Base-by-base conservation (phyloP, 1,140 invertebrate genomes). In the Manduca sexta region DNA sequence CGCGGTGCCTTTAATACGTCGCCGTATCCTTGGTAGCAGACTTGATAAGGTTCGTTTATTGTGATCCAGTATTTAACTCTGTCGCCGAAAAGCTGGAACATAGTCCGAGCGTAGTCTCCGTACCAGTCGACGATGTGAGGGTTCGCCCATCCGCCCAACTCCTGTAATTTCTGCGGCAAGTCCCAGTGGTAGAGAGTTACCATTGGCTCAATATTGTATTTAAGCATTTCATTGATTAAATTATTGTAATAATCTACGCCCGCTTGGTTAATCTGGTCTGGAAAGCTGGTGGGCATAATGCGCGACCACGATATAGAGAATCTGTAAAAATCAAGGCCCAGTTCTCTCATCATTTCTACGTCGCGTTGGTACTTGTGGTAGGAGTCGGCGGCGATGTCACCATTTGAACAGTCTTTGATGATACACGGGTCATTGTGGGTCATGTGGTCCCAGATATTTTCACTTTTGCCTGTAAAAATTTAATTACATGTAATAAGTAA, bases 101-200 rank as follows among this genome's bases (percentile, higher is more conserved):
- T 64, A 1, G 90, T 30, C 30, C 82, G 69, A 0, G 90, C 89
- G 59, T 89, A 91, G 56, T 90, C 88, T 11, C 72, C 84, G 50
- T 89, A 91, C 49, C 87, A 75, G 2, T 89, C 88, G 14, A 88
- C 81, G 45, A 91, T 88, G 42, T 86, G 57, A 10, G 86, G 86
- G 64, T 91, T 91, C 8, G 85, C 76, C 90, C 89, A 90, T 6
- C 89, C 90, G 4, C 89, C 90, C 17, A 88, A 49, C 37, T 90
- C 87, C 61, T 90, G 88, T 7, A 91, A 56, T 12, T 67, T 64
- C 49, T 89, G 83, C 0, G 90, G 90, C 44, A 91, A 60, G 42
- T 91, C 90, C 89, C 89, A 91, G 52, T 91, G 90, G 63, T 90
- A 91, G 3, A 91, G 74, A 0, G 90, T 91, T 0, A 90, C 87